Base-by-base conservation (phyloP, 2,113 vertebrate genomes). In the Melanerpes aurifrons region DNA sequence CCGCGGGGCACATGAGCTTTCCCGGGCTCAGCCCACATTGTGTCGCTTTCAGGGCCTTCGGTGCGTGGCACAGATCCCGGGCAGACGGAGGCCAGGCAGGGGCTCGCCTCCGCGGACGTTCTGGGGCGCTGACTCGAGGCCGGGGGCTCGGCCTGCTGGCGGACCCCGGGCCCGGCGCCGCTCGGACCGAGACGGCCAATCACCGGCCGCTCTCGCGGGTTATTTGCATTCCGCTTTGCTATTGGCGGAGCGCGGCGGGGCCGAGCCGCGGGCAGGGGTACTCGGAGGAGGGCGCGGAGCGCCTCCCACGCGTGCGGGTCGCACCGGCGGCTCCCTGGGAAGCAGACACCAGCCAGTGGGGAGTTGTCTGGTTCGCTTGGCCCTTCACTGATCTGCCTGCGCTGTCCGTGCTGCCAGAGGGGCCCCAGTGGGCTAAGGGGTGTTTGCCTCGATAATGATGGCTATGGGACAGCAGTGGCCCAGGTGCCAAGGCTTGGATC, bases 31-130 rank as follows among this genome's bases (percentile, higher is more conserved):
- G 10, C 26, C 29, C 15, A 1, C 16, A 1, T 53, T 53, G 50
- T 22, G 50, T n/a, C 2, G 48, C 37, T 53, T 24, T 25, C 1
- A 3, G 58, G 2, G 25, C 18, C 0, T 17, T 15, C 2, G 12
- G 47, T 4, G 17, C 0, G 22, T 0, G 12, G 11, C 59, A 1
- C 18, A 10, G 56, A 10, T 13, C 24, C 47, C 1, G 25, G 16
- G n/a, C n/a, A 4, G 71, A 40, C 62, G 2, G 5, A 26, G 43
- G 45, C 54, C 2, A 7, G 25, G 28, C 8, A 16, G 24, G 37
- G 21, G 9, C 21, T 12, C 22, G 5, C 8, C 19, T n/a, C 71
- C 37, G 10, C 28, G 3, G 63, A 11, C 40, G 3, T 9, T 25
- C 7, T 12, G 0, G 73, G 15, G n/a, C 74, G 32, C 50, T 3